Evolutionary conservation across 2,888 invertebrate genomes (phyloP).

Genomic region (Drosophila diplacantha): DNA sequence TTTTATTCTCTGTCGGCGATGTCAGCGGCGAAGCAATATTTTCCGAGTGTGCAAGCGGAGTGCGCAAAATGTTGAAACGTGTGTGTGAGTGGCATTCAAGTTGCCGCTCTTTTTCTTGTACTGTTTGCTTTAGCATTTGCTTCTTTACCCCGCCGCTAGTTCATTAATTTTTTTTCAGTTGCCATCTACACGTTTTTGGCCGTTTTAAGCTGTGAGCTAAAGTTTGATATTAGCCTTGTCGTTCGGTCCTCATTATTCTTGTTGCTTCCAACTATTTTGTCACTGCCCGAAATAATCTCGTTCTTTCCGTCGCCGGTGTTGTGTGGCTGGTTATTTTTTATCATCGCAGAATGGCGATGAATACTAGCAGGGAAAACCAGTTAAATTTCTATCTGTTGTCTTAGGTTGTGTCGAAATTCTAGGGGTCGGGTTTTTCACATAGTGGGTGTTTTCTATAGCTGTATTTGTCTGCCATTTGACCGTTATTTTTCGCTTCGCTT

Average conservation of each 20-base stretch:
- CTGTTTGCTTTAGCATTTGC: slow-evolving; percentile 52
- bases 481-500: slow-evolving; percentile 60
- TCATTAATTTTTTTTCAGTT: slow-evolving; percentile 47
- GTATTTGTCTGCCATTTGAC: slow-evolving; percentile 48
- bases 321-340: slow-evolving; percentile 34
- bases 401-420: slow-evolving; percentile 47
- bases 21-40: slow-evolving; percentile 21
- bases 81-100: slow-evolving; percentile 53
- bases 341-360: slow-evolving; percentile 34
- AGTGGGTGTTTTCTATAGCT: slow-evolving; percentile 47
- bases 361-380: slow-evolving; percentile 19
- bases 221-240: slow-evolving; percentile 52
- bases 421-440: slow-evolving; percentile 10
- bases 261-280: slow-evolving; percentile 53
- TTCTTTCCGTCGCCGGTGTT: slow-evolving; percentile 8
- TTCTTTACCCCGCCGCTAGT: slow-evolving; percentile 20
- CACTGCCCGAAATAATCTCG: slow-evolving; percentile 61
- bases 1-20: slow-evolving; percentile 10
- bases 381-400: slow-evolving; percentile 59
- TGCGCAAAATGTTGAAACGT: slow-evolving; percentile 57
- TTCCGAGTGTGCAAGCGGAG: slow-evolving; percentile 52
- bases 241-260: slow-evolving; percentile 24
- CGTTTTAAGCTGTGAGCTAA: slow-evolving; percentile 56
- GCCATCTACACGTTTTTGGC: slow-evolving; percentile 24
- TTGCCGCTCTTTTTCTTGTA: slow-evolving; percentile 63